A percentile compares a stretch with the other conserved stretches of the same genome.
These are phyloP conservation scores for Marronus borbonicus DNA, from an alignment of 2,888 invertebrate genomes.

Conservation along the genomic window DNA sequence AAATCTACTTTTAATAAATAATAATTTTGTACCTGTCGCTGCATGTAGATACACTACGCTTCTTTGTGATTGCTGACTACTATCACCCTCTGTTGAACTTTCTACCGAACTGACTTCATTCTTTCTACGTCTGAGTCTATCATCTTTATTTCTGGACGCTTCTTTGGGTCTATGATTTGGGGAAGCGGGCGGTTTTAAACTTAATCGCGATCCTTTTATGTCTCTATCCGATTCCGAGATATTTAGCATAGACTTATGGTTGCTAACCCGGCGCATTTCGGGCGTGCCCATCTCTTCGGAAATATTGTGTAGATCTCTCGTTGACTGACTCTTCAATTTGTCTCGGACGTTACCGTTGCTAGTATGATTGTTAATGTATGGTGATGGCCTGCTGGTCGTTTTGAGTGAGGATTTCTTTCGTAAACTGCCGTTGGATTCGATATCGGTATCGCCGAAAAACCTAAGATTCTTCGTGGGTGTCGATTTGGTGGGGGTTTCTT, in stretches of 20 bases:
- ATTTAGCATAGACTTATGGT: slow-evolving; percentile 67
- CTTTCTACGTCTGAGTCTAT: slow-evolving; percentile 66
- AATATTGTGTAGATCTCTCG: slow-evolving; percentile 74
- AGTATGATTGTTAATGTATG: slow-evolving; percentile 33
- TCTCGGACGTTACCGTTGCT: slow-evolving; percentile 52
- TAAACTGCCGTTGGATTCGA: slow-evolving; percentile 79
- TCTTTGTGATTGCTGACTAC: slow-evolving; percentile 86
- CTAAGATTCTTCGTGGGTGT: slow-evolving; percentile 81
- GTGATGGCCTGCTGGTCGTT: slow-evolving; percentile 52
- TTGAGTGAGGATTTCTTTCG: slow-evolving; percentile 60
- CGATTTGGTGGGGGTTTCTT: slow-evolving; percentile 69
- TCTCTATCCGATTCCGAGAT: slow-evolving; percentile 63
- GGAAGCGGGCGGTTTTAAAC: slow-evolving; percentile 67
- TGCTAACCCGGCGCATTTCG: slow-evolving; percentile 63
- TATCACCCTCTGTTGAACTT: slow-evolving; percentile 83
- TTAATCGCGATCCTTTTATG: slow-evolving; percentile 62
- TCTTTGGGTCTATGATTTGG: slow-evolving; percentile 65
- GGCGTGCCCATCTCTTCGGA: slow-evolving; percentile 69
- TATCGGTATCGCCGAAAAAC: slow-evolving; percentile 89
- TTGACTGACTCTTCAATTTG: slow-evolving; percentile 65
- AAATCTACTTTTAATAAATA: too few species aligned
- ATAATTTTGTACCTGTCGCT: slow-evolving; percentile 77
- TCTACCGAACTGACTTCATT: slow-evolving; percentile 74
- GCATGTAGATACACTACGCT: slow-evolving; percentile 90
- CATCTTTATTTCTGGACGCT: slow-evolving; percentile 69